Base-by-base conservation (phyloP, 2,113 vertebrate genomes). In the Eudyptes chrysolophus region DNA sequence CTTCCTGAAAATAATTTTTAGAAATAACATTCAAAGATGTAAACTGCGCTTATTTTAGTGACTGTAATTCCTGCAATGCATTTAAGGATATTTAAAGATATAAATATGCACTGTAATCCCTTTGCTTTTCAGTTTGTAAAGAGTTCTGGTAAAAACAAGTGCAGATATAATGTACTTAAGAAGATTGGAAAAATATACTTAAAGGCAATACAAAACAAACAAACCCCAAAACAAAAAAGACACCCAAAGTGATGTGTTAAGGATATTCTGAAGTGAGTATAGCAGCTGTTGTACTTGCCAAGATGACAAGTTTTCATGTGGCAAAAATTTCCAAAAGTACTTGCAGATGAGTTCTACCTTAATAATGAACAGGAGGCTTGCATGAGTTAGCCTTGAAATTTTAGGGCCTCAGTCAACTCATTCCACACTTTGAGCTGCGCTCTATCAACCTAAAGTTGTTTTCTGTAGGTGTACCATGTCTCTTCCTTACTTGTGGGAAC, bases 131-230 rank as follows among this genome's bases (percentile, higher is more conserved):
- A 57, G 18, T 52, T 87, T 49, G 19, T 64, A 24, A 80, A 65
- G 61, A 52, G 16, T 71, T 82, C 25, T 57, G 24, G 34, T 89
- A 98, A 98, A 79, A 90, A 97, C 94, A 32, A 87, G 68, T n/a
- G 7, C 24, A 60, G 96, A 9, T 21, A 20, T 32, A 69, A 38
- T 4, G 0, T 61, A 9, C 40, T 79, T 88, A 42, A 36, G 40
- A 80, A 61, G 6, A 44, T 9, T 17, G 30, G 6, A 32, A 83
- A 83, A 68, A 36, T 44, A 46, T 6, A 21, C 24, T 32, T 69
- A 38, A 62, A 78, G 13, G 5, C 46, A 48, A 57, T 34, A 38
- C 32, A 38, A 78, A 62, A 5, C 26, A 49, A 93, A 21, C 6
- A 27, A 61, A 24, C 3, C 16, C 13, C 6, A 6, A 49, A 72